phyloP scores from a whole-genome alignment of 1,140 invertebrate genomes.

The Diorhabda sublineata region DNA sequence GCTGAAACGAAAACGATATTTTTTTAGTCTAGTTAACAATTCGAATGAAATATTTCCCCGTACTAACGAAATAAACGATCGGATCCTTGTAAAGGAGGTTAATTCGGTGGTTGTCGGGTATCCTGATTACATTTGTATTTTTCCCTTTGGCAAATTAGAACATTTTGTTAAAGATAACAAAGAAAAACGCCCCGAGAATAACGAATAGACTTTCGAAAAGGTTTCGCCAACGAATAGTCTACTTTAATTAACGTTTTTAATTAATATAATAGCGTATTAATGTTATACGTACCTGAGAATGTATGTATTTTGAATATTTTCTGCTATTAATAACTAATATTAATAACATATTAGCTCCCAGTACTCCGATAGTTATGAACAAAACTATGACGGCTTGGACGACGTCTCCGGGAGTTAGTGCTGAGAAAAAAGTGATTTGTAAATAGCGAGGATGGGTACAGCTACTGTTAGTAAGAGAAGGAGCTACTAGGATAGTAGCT shows the following conservation, averaged over 20 bases:
- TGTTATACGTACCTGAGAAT: constrained; percentile 65
- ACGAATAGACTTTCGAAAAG: neutral
- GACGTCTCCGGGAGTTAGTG: constrained; percentile 63
- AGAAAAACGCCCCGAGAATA: neutral
- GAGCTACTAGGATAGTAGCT: constrained; percentile 62
- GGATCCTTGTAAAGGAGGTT: constrained; percentile 6
- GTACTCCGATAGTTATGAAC: constrained; percentile 67
- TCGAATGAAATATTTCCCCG: constrained; percentile 4
- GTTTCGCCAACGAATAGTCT: neutral
- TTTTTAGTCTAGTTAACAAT: too few species aligned
- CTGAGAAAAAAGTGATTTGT: constrained; percentile 55
- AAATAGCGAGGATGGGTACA: constrained; percentile 65
- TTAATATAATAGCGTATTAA: too few species aligned
- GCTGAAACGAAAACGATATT: constrained; percentile 55
- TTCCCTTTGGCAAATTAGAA: constrained; percentile 4
- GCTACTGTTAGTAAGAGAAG: constrained; percentile 73
- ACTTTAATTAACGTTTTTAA: neutral
- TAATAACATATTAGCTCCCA: constrained; percentile 71
- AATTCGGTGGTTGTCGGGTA: constrained; percentile 8
- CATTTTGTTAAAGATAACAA: neutral
- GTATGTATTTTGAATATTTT: constrained; percentile 76
- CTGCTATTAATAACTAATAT: constrained; percentile 78
- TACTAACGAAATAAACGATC: neutral
- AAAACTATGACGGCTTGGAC: constrained; percentile 71
- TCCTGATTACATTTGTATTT: constrained; percentile 17